These are phyloP conservation scores for Nebria salina DNA, from an alignment of 2,888 invertebrate genomes.

Conservation along the genomic window DNA sequence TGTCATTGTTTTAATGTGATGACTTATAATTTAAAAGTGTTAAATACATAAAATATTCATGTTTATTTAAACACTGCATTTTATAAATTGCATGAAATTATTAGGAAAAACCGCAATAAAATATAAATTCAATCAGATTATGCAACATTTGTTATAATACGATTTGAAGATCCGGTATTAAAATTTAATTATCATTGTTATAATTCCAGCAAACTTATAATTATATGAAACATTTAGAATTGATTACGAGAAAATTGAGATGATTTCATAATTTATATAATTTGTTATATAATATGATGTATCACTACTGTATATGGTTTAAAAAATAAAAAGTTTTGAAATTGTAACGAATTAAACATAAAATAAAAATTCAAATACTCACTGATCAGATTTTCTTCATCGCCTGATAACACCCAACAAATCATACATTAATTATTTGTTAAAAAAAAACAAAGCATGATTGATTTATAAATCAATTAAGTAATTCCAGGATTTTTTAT, in stretches of 20 bases:
- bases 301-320: too few relatives aligned
- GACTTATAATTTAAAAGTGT: background rate
- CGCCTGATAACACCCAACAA: background rate
- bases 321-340: background rate
- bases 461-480: background rate
- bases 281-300: background rate
- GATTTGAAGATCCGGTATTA: background rate
- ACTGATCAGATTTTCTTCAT: background rate
- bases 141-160: too few relatives aligned
- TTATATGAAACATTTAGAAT: background rate
- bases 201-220: background rate
- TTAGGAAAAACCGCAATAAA: too few relatives aligned
- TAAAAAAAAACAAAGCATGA: background rate
- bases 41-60: background rate
- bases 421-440: background rate
- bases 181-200: background rate
- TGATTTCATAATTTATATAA: background rate
- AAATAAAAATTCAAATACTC: background rate
- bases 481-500: background rate
- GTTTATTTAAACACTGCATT: background rate
- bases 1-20: background rate
- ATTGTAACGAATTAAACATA: background rate
- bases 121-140: too few relatives aligned
- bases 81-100: too few relatives aligned
- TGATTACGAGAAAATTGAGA: background rate